phyloP scores from a whole-genome alignment of 2,888 invertebrate species.

The Leucozona laternaria region DNA sequence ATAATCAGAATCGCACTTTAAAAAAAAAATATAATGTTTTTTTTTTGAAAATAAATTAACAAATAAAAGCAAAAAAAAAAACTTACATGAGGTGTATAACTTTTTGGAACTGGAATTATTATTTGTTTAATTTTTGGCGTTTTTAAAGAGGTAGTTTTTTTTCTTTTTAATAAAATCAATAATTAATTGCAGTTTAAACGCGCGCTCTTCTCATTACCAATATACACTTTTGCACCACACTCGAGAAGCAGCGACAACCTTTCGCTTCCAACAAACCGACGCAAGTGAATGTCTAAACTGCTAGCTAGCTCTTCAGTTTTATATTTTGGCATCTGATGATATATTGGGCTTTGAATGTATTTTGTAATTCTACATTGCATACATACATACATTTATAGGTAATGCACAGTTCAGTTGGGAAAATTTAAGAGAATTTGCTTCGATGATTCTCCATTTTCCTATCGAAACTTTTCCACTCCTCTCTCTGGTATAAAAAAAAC shows the following conservation, averaged over 20 bases:
- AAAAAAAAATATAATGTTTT: not conserved
- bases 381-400: not conserved
- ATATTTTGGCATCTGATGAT: conserved; percentile 38
- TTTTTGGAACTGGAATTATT: conserved; percentile 15
- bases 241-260: conserved; percentile 38
- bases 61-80: conserved; percentile 10
- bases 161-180: conserved; percentile 40
- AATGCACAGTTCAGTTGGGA: conserved; percentile 21
- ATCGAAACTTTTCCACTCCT: no score
- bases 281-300: conserved; percentile 39
- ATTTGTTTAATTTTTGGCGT: conserved; percentile 16
- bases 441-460: not conserved
- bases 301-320: conserved; percentile 30
- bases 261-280: conserved; percentile 42
- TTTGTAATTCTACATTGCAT: no score
- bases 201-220: conserved; percentile 66
- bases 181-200: conserved; percentile 40
- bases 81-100: conserved; percentile 57
- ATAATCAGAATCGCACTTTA: not conserved
- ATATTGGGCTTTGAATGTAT: conserved; percentile 16
- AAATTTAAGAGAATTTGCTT: conserved; percentile 18
- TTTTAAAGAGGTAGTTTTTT: not conserved
- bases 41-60: not conserved
- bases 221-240: conserved; percentile 47
- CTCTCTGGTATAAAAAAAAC: not conserved